Conservation (phyloP, 2,113 vertebrate species). For the Vidua macroura region DNA sequence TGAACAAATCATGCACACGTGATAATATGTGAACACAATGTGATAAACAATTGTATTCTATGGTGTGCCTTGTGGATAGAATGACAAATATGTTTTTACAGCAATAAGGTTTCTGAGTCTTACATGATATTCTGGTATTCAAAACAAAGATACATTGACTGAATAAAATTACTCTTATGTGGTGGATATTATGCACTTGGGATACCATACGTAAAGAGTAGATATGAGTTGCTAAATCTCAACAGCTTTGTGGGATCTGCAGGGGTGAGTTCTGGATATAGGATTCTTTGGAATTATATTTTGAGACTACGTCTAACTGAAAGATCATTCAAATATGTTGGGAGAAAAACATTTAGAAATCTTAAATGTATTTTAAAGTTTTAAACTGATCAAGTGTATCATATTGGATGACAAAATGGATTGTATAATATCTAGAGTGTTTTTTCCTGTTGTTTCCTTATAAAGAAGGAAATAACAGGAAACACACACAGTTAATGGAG, state of each 20-base stretch:
- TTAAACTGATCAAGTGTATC: not conserved
- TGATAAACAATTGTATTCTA: not conserved
- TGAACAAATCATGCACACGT: not conserved
- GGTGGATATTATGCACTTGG: not conserved
- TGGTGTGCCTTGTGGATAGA: not conserved
- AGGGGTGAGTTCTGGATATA: not conserved
- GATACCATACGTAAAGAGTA: not conserved
- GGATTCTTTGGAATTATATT: not conserved
- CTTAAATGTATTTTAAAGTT: not conserved
- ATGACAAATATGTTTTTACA: not conserved
- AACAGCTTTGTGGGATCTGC: not conserved
- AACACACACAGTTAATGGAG: not conserved
- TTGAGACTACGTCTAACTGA: not conserved
- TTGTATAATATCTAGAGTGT: not conserved
- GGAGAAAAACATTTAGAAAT: not conserved
- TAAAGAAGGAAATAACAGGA: not conserved
- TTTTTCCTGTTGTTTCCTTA: not conserved
- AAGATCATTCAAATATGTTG: not conserved
- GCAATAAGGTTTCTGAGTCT: not conserved
- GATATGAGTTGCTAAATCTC: not conserved
- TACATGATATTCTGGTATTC: not conserved
- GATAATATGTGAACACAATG: not conserved
- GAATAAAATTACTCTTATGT: not conserved
- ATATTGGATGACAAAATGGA: not conserved
- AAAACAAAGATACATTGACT: not conserved